Percentiles rank a stretch among this genome's conserved stretches.
Evolutionary conservation across 2,888 invertebrate species (phyloP).

Genomic region (Lacanobia wlatinum): DNA sequence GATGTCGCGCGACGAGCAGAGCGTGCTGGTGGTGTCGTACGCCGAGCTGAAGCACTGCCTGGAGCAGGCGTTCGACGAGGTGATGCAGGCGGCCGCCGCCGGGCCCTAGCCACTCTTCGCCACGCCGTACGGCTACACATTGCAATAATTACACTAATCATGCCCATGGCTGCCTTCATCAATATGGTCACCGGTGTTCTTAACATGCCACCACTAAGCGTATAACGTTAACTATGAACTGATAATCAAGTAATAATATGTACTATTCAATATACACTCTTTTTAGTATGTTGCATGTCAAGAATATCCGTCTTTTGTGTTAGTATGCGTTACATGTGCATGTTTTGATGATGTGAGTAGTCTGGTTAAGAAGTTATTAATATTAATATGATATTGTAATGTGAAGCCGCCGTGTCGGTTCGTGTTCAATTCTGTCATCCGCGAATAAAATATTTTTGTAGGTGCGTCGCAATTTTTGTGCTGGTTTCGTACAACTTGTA

Average conservation of each 20-base stretch:
- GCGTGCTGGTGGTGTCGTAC: slow-evolving; percentile 98
- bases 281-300: slow-evolving; percentile 43
- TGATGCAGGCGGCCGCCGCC: slow-evolving; percentile 89
- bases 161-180: slow-evolving; percentile 55
- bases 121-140: slow-evolving; percentile 52
- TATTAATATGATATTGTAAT: slow-evolving; percentile 62
- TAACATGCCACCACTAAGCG: slow-evolving; percentile 43
- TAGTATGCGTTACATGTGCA: slow-evolving; percentile 54
- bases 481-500: slow-evolving; percentile 61
- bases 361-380: slow-evolving; percentile 46
- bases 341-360: slow-evolving; percentile 56
- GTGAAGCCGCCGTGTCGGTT: slow-evolving; percentile 54
- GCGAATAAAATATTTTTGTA: slow-evolving; percentile 64
- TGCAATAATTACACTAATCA: slow-evolving; percentile 59
- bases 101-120: slow-evolving; percentile 47
- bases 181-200: slow-evolving; percentile 43
- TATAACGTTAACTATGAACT: slow-evolving; percentile 29
- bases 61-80: slow-evolving; percentile 97
- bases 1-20: slow-evolving; percentile 99
- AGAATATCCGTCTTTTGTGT: slow-evolving; percentile 40
- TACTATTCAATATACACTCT: slow-evolving; percentile 23
- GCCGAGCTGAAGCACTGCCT: slow-evolving; percentile 98
- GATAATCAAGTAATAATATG: slow-evolving; percentile 32
- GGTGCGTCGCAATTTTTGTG: slow-evolving; percentile 59
- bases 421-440: slow-evolving; percentile 66